Evolutionary conservation across 2,113 vertebrate species (phyloP), one percentile per base, ranked within the genome.

Genomic region (western clawed frog (Xenopus tropicalis)): DNA sequence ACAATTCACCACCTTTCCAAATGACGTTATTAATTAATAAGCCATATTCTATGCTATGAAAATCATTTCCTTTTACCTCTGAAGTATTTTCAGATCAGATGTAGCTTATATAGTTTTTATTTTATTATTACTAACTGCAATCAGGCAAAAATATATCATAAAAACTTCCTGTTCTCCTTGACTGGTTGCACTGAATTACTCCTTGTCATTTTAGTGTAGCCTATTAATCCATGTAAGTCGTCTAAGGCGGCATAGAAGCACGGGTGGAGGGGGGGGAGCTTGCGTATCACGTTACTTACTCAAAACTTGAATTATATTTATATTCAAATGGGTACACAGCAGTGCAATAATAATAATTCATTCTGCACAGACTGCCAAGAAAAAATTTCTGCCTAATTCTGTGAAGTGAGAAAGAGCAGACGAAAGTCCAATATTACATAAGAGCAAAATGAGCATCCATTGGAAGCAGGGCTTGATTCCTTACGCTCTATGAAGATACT

Each of bases 311-410:
- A 14, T 83, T 82, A 61, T 69, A 29, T 52, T 42, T 58, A 37
- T 37, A 74, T 48, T 46, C 13, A 52, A 67, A 82, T 83, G 71
- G 69, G 65, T 79, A 74, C 81, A 46, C 56, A 85, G 20, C 57
- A 59, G 65, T 77, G 76, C 70, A 69, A 68, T 71, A 73, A 68
- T 19, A 78, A 70, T 80, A 80, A 83, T 84, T 85, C 71, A 68
- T 64, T 78, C 78, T 70, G 48, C 66, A 54, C 72, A 76, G 46
- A 14, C 44, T 87, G 83, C 82, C 82, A 84, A 82, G 76, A 77
- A 85, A 77, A 19, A 66, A 69, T 44, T 11, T 37, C 48, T 29
- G 48, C 6, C 57, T 61, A 6, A n/a, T 46, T 58, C 66, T 58
- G 48, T 66, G 21, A 43, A 23, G 20, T 43, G 20, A 57, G 56